A percentile compares a stretch with the other conserved stretches of the same genome.
Evolutionary conservation across 1,140 invertebrate species (phyloP).

Genomic region (Heliothis virescens): DNA sequence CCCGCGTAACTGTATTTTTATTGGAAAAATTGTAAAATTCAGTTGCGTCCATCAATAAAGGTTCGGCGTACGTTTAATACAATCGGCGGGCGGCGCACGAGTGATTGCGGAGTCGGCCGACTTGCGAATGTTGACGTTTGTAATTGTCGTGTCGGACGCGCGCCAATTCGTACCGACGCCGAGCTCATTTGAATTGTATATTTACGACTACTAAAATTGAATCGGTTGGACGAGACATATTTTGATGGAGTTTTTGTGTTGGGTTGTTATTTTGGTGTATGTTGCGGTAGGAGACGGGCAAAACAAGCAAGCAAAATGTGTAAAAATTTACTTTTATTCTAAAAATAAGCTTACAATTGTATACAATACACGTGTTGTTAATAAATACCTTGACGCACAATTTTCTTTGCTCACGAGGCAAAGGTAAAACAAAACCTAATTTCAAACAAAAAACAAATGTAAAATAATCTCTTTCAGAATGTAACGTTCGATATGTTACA

Average conservation of each 20-base stretch:
- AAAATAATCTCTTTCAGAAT: not conserved
- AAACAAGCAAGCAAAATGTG: too few species aligned
- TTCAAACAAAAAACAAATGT: not conserved
- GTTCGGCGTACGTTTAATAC: constrained; percentile 41
- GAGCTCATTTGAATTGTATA: constrained; percentile 41
- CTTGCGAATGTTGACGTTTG: constrained; percentile 42
- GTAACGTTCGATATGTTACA: not conserved
- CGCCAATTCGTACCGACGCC: constrained; percentile 31
- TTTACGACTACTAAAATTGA: constrained; percentile 28
- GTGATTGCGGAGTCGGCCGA: constrained; percentile 30
- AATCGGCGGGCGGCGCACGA: constrained; percentile 21
- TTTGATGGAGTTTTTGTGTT: constrained; percentile 13
- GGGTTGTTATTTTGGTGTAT: constrained; percentile 3
- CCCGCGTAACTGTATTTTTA: constrained; percentile 15
- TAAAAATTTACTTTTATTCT: too few species aligned
- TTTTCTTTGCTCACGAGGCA: not conserved
- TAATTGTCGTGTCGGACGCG: constrained; percentile 38
- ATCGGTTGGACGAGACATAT: constrained; percentile 14
- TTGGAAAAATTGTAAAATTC: constrained; percentile 18
- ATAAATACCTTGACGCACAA: not conserved
- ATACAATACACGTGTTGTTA: not conserved
- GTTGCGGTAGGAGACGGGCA: not conserved
- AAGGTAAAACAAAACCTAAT: not conserved
- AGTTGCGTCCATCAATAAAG: constrained; percentile 32
- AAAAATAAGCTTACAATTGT: too few species aligned